Percentiles rank a stretch among this genome's conserved stretches.
Evolutionary conservation across 2,888 invertebrate species (phyloP).

Genomic region (Drosophila conformis): DNA sequence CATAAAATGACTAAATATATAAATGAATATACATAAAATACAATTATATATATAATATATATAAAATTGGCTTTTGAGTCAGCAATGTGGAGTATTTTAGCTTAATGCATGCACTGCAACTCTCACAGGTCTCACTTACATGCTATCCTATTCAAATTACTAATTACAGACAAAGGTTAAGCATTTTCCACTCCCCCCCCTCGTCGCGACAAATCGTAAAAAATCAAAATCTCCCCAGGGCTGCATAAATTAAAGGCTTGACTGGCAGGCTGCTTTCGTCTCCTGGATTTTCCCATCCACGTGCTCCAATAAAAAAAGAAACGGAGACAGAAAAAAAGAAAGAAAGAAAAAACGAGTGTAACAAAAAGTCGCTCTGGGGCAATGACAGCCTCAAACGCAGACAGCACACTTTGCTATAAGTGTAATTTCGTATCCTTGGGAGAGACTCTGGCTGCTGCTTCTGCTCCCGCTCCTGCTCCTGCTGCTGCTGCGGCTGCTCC

Average conservation of each 20-base stretch:
- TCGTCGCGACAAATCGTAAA: slow-evolving; percentile 40
- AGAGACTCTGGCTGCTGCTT: slow-evolving; percentile 50
- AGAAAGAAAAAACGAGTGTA: slow-evolving; percentile 31
- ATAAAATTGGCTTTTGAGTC: neutral
- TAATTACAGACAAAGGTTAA: slow-evolving; percentile 62
- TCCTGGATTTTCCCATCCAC: slow-evolving; percentile 11
- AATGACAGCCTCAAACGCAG: slow-evolving; percentile 64
- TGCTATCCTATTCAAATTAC: slow-evolving; percentile 10
- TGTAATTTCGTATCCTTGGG: slow-evolving; percentile 75
- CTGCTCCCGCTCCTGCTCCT: slow-evolving; percentile 1
- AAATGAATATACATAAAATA: too few relatives aligned
- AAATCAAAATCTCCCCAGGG: slow-evolving; percentile 81
- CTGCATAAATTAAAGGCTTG: slow-evolving; percentile 83
- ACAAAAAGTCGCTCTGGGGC: slow-evolving; percentile 79
- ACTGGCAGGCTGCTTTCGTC: slow-evolving; percentile 46
- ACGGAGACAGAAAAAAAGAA: slow-evolving; percentile 3
- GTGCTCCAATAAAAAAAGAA: slow-evolving; percentile 26
- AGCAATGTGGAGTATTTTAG: neutral
- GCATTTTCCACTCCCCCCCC: slow-evolving; percentile 3
- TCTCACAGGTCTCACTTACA: slow-evolving; percentile 56
- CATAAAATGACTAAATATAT: too few relatives aligned
- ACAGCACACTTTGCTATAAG: slow-evolving; percentile 62
- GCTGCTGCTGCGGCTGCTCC: slow-evolving; percentile 7
- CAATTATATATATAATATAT: too few relatives aligned
- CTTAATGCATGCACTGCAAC: neutral